Evolutionary conservation across 2,797 vertebrate species (phyloP).

Genomic region (Sebastiscus albofasciatus): DNA sequence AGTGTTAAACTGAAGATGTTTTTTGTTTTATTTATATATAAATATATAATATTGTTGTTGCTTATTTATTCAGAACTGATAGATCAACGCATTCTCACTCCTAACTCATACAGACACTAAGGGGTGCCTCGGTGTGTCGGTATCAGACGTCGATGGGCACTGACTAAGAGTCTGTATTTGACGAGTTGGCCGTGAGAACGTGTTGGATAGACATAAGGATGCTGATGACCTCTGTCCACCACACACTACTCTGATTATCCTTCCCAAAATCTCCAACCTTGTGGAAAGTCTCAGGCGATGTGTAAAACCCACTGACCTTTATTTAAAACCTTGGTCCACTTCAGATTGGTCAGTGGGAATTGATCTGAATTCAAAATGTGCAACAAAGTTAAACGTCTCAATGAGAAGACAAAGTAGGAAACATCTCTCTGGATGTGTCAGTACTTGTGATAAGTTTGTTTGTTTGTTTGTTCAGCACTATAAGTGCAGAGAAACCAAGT

Average conservation of each 20-base stretch:
- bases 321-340: background rate
- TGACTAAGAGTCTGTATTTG: fast-evolving
- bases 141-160: background rate
- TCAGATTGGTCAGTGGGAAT: too few species aligned
- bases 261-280: too few species aligned
- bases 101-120: too few species aligned
- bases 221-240: background rate
- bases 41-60: too few species aligned
- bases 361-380: background rate
- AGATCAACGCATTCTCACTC: too few species aligned
- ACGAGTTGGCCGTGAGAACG: too few species aligned
- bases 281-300: fast-evolving
- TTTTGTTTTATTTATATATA: too few species aligned
- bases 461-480: background rate
- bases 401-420: background rate
- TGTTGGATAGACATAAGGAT: background rate
- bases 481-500: background rate
- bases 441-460: background rate
- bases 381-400: background rate
- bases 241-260: fast-evolving
- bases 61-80: too few species aligned
- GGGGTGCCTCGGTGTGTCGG: background rate
- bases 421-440: background rate
- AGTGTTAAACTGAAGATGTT: too few species aligned
- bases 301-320: background rate